Base-by-base conservation (phyloP, 2,113 vertebrate species). In the Cheilinus undulatus region DNA sequence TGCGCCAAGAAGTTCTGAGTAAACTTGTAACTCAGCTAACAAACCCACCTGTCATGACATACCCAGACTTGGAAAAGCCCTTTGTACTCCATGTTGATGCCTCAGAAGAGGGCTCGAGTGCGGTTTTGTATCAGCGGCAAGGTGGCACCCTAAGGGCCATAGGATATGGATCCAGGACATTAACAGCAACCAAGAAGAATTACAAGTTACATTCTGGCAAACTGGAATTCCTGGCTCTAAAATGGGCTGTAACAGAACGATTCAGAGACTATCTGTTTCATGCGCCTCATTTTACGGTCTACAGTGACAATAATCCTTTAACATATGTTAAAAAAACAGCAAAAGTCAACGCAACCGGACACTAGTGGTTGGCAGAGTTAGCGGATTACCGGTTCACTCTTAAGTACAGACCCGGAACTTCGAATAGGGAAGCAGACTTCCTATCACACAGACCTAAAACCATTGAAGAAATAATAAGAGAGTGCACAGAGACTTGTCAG, bases 21-120 rank as follows among this genome's bases (percentile, higher is more conserved):
- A 54, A 19, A 4, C 3, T 65, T 2, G 30, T 36, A 3, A 45
- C 43, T 4, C 10, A 7, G 9, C 45, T 74, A 14, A 58, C 43
- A 38, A 65, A 70, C 3, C 69, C 73, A 38, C 69, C 78, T 48
- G 4, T 77, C 2, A 60, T 85, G 24, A 69, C 46, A 12, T 71
- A 66, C 15, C 60, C 73, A 3, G 46, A 82, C 4, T 15, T 67
- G 10, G 49, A 75, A 3, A 52, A 76, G 9, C 72, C 62, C 3
- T 69, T 77, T 53, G 4, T 78, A 1, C 15, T 66, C 3, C 38
- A 78, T 40, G 20, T 23, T 3, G 69, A 78, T 60, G 64, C 59
- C 1, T 73, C 68, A 19, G 46, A 77, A 14, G 56, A 80, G 2
- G 48, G 62, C 10, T 20, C 76, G 17, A 40, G 68, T 3, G 76